phyloP scores from a whole-genome alignment of 1,140 invertebrate species.

The Drosophila hydei region DNA sequence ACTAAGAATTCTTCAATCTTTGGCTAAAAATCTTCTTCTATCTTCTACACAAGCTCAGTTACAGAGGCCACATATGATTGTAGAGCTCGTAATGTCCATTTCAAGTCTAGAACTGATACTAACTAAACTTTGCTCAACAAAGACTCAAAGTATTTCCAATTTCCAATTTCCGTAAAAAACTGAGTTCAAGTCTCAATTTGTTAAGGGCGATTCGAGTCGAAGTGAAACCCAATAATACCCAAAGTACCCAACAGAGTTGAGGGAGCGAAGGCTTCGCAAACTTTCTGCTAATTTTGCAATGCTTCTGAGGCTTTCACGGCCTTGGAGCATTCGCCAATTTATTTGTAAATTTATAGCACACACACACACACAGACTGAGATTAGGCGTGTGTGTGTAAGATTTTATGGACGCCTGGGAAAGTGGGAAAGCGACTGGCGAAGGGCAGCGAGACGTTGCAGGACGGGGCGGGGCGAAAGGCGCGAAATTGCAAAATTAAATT shows the following conservation, averaged over 20 bases:
- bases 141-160: no score
- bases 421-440: not conserved
- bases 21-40: no score
- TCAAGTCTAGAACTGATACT: no score
- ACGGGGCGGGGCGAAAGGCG: slow-evolving; percentile 48
- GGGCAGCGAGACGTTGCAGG: not conserved
- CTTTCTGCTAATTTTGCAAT: slow-evolving; percentile 46
- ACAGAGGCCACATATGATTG: no score
- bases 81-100: no score
- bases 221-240: not conserved
- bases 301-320: slow-evolving; percentile 35
- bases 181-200: slow-evolving; percentile 15
- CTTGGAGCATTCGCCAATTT: slow-evolving; percentile 54
- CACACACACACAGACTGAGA: slow-evolving; percentile 50
- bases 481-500: slow-evolving; percentile 81
- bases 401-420: slow-evolving; percentile 45
- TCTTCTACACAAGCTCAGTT: no score
- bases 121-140: no score
- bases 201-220: not conserved
- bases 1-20: no score
- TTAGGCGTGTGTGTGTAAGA: slow-evolving; percentile 37
- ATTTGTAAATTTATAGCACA: slow-evolving; percentile 61
- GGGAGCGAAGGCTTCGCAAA: not conserved
- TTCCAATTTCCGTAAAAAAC: no score
- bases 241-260: slow-evolving; percentile 1